phyloP scores from a whole-genome alignment of 2,888 invertebrate genomes.

The Amiota minor region DNA sequence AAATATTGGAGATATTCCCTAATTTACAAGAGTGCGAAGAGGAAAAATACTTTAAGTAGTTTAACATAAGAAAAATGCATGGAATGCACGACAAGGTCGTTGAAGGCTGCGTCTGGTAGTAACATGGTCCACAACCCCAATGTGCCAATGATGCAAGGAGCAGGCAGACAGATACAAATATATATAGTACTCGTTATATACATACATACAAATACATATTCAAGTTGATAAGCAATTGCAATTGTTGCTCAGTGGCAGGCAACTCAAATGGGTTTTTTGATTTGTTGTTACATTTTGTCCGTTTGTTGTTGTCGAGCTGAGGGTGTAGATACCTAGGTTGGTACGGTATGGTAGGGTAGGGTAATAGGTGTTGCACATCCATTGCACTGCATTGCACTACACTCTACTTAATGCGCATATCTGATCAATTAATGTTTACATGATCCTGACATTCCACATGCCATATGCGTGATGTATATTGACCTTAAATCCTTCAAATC shows the following conservation, averaged over 20 bases:
- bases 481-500: conserved; percentile 26
- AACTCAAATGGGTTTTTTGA: background rate
- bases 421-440: conserved; percentile 63
- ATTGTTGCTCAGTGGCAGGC: background rate
- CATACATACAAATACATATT: too few species aligned
- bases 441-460: conserved; percentile 48
- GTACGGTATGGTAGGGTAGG: too few species aligned
- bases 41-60: conserved; percentile 55
- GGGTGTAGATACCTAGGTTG: background rate
- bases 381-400: too few species aligned
- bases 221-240: conserved; percentile 2
- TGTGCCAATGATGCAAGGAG: background rate
- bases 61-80: conserved; percentile 61
- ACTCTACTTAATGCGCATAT: conserved; percentile 47
- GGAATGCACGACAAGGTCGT: conserved; percentile 69
- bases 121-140: conserved; percentile 35
- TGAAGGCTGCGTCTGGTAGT: conserved; percentile 50
- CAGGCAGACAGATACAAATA: too few species aligned
- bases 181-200: background rate
- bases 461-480: conserved; percentile 35
- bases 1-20: conserved; percentile 42
- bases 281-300: conserved; percentile 31
- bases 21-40: conserved; percentile 63
- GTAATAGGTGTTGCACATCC: too few species aligned
- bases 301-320: conserved; percentile 22